A percentile compares a stretch with the other conserved stretches of the same genome.
Conservation (phyloP, 2,113 vertebrate species). For the Clarias batrachus region DNA sequence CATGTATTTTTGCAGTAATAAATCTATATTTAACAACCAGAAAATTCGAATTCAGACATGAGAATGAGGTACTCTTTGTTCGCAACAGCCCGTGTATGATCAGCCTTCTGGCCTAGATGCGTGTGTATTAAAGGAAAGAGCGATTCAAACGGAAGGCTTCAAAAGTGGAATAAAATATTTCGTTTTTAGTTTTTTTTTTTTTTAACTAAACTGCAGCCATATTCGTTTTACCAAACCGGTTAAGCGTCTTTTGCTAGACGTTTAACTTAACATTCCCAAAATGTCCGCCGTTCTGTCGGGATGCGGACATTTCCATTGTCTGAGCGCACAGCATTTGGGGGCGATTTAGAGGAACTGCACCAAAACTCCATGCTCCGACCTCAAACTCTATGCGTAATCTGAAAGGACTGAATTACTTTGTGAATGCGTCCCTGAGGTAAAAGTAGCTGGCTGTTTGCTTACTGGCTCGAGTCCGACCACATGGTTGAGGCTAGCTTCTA, state of each 20-base stretch:
- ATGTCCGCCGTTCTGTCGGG: conserved; percentile 71
- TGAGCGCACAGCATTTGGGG: background rate
- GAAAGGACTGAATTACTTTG: background rate
- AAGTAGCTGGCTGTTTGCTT: conserved; percentile 19
- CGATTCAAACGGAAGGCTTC: no score
- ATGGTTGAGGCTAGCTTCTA: conserved; percentile 67
- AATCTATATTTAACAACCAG: background rate
- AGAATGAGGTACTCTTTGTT: conserved; percentile 25
- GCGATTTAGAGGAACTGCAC: no score
- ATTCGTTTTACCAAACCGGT: background rate
- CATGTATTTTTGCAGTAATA: no score
- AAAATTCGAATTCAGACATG: background rate
- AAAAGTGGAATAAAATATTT: no score
- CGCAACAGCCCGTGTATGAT: background rate
- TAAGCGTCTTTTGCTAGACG: no score
- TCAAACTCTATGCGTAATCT: no score
- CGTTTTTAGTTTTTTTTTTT: rapidly evolving
- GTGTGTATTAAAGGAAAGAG: background rate
- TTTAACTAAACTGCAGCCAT: no score
- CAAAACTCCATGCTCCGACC: background rate
- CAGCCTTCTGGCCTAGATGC: conserved; percentile 21
- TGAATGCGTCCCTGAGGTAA: background rate
- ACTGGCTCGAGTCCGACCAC: conserved; percentile 76
- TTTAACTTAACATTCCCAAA: conserved; percentile 62
- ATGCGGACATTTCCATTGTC: conserved; percentile 50